Base-by-base conservation (phyloP, 2,797 vertebrate genomes). In the Sebastolobus alascanus region DNA sequence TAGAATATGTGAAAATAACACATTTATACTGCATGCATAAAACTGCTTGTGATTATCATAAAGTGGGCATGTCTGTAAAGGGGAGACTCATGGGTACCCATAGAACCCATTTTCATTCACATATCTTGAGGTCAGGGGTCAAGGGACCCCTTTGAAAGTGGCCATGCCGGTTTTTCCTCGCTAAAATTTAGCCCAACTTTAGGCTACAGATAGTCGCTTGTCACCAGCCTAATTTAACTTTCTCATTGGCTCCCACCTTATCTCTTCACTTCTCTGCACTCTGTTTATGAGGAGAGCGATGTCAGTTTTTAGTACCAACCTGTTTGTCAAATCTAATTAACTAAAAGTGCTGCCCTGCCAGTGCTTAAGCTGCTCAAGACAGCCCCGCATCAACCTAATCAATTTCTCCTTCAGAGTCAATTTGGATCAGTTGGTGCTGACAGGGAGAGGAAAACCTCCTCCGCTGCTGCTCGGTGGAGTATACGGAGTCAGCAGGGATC, bases 391-490 rank as follows among this genome's bases (percentile, higher is more conserved):
- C 71, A 80, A 18, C 13, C 70, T 66, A 81, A 94, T 93, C 91
- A 87, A 88, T 91, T 80, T 87, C 59, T 85, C 56, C 77, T 88
- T 65, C 11, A 8, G 61, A 90, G 75, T 85, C 74, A 64, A 60
- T 91, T 84, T 89, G 80, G 75, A 85, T 80, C 73, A 38, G 80
- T 81, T 83, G 14, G 4, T 82, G 84, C 89, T 85, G 89, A 89
- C 85, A 72, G 40, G 13, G 64, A 73, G 68, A 67, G 74, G 56
- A 79, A 82, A 85, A 80, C 59, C 77, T 68, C 13, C 38, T 25
- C 25, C 25, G 25, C 25, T 25, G 25, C 74, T 75, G 79, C 85
- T 77, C 55, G 5, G 80, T 54, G 71, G 38, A 82, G 58, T 9
- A 25, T 25, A 61, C 40, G 8, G 67, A 86, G 84, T 84, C 84